phyloP scores from a whole-genome alignment of 1,140 invertebrate species.

The Tetramorium parvispinum region DNA sequence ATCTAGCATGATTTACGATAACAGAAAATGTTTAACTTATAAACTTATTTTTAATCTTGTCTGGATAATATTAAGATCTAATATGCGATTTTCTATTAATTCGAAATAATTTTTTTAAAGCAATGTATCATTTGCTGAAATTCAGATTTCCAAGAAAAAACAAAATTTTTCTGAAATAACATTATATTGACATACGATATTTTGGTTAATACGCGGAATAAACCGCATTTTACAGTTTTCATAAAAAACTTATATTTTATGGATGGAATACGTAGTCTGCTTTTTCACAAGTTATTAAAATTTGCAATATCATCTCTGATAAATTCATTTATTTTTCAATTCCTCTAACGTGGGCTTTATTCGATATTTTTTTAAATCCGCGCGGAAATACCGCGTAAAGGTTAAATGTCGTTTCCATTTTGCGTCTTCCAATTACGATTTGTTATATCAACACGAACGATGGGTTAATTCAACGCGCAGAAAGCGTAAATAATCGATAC shows the following conservation, averaged over 20 bases:
- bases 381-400: neutral
- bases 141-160: neutral
- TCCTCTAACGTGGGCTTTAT: neutral
- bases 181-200: neutral
- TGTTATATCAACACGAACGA: neutral
- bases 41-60: neutral
- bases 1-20: neutral
- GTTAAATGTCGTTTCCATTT: conserved; percentile 15
- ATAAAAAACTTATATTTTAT: neutral
- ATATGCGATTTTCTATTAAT: neutral
- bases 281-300: neutral
- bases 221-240: neutral
- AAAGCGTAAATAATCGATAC: conserved; percentile 15
- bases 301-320: no score
- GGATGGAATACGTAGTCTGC: neutral
- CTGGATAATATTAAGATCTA: neutral
- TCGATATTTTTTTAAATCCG: conserved; percentile 20
- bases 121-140: neutral
- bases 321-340: conserved; percentile 22
- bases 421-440: neutral
- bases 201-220: neutral
- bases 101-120: neutral
- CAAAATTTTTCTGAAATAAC: neutral
- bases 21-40: neutral
- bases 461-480: neutral